Percentiles rank a stretch among this genome's conserved stretches.
Conservation (phyloP, 2,888 invertebrate genomes). For the Ormia ochracea region DNA sequence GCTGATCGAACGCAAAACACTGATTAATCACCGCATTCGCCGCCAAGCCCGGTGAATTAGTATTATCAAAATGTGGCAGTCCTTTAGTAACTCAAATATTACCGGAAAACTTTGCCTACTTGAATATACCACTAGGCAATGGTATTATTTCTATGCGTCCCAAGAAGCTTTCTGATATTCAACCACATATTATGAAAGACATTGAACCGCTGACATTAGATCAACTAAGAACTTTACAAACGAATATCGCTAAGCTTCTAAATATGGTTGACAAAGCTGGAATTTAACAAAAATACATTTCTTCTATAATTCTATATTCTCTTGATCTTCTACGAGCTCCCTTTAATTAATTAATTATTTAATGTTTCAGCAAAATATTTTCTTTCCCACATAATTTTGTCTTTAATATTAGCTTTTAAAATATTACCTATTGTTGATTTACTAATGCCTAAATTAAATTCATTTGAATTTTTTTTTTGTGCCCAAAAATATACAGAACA, state of each 20-base stretch:
- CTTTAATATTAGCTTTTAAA: too few species aligned
- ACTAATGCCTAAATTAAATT: too few species aligned
- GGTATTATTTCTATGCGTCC: conserved; percentile 75
- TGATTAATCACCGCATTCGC: conserved; percentile 63
- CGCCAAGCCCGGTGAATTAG: conserved; percentile 75
- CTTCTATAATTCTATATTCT: too few species aligned
- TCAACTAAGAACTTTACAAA: conserved; percentile 74
- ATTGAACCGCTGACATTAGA: conserved; percentile 72
- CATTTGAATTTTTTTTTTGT: too few species aligned
- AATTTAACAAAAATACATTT: not conserved
- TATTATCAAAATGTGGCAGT: conserved; percentile 75
- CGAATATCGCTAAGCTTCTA: conserved; percentile 74
- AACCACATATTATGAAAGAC: conserved; percentile 70
- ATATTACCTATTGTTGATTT: too few species aligned
- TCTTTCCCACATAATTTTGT: too few species aligned
- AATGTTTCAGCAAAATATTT: too few species aligned
- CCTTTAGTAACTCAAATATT: conserved; percentile 75
- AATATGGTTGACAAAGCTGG: conserved; percentile 67
- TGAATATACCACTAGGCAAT: conserved; percentile 76
- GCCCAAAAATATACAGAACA: too few species aligned
- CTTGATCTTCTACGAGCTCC: not conserved
- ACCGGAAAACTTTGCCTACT: conserved; percentile 74
- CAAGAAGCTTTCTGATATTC: conserved; percentile 70
- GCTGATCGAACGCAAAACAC: conserved; percentile 74
- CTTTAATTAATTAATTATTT: not conserved